These are phyloP conservation scores for Aplodontia rufa DNA, from an alignment of 2,113 vertebrate genomes.

Conservation along the genomic window DNA sequence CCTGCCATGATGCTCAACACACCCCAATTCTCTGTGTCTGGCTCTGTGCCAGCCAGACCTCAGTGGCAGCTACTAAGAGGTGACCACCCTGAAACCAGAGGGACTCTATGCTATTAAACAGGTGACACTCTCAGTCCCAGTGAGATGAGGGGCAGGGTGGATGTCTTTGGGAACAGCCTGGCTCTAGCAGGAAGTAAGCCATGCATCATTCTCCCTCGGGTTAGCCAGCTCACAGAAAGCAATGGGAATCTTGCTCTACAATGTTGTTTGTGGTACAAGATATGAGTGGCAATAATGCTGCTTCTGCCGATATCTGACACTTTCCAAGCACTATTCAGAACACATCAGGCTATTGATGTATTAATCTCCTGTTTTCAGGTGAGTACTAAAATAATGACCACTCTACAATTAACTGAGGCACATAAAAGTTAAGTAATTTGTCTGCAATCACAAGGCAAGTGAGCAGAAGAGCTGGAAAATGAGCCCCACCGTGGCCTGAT, in stretches of 20 bases:
- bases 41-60: background rate
- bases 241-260: background rate
- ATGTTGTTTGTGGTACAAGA: background rate
- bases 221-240: background rate
- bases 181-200: background rate
- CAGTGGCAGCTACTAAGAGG: background rate
- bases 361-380: background rate
- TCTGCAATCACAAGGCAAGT: background rate
- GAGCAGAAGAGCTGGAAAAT: background rate
- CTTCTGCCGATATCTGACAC: background rate
- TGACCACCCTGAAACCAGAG: background rate
- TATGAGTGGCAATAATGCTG: fast-evolving
- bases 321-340: background rate
- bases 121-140: background rate
- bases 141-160: background rate
- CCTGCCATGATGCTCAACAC: no score
- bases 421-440: background rate
- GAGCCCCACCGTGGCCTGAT: background rate
- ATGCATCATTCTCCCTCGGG: background rate
- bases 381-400: background rate
- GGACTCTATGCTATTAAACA: background rate
- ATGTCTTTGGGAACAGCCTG: background rate
- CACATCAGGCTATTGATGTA: background rate
- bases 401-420: background rate
- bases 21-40: background rate